A percentile compares a stretch with the other conserved stretches of the same genome.
Conservation (phyloP, 1,140 invertebrate species). For the Chymomyza costata region DNA sequence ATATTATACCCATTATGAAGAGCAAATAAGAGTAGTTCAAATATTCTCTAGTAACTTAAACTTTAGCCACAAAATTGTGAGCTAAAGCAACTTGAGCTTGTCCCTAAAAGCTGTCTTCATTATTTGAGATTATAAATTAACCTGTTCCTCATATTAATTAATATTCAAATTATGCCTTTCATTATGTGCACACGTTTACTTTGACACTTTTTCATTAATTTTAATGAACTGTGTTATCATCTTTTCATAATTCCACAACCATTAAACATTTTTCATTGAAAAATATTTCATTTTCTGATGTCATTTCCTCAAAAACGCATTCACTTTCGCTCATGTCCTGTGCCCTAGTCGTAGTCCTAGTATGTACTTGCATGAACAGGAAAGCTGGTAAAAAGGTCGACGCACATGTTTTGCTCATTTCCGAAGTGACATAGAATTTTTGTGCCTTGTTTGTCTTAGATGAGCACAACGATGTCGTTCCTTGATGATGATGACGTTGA, state of each 20-base stretch:
- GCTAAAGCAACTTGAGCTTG: too few relatives aligned
- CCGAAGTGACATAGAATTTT: conserved; percentile 63
- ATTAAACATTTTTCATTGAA: not conserved
- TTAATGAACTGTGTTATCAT: conserved; percentile 46
- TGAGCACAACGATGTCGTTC: not conserved
- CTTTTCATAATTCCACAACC: too few relatives aligned
- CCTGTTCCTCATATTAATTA: conserved; percentile 2
- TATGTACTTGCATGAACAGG: not conserved
- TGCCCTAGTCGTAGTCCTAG: not conserved
- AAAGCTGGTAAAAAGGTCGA: too few relatives aligned
- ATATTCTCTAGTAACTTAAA: too few relatives aligned
- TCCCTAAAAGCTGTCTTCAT: too few relatives aligned
- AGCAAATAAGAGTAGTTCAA: too few relatives aligned
- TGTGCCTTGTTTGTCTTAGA: conserved; percentile 26
- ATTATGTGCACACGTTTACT: conserved; percentile 5
- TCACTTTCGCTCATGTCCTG: conserved; percentile 12
- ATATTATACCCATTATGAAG: too few relatives aligned
- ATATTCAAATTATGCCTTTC: conserved; percentile 4
- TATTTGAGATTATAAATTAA: not conserved
- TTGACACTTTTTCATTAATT: conserved; percentile 46
- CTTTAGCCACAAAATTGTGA: too few relatives aligned
- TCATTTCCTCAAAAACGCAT: conserved; percentile 43
- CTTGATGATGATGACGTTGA: conserved; percentile 5
- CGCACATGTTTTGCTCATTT: conserved; percentile 54
- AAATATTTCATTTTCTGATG: conserved; percentile 5